These are phyloP conservation scores for Hirudo medicinalis DNA, from an alignment of 1,140 invertebrate species.

Conservation along the genomic window DNA sequence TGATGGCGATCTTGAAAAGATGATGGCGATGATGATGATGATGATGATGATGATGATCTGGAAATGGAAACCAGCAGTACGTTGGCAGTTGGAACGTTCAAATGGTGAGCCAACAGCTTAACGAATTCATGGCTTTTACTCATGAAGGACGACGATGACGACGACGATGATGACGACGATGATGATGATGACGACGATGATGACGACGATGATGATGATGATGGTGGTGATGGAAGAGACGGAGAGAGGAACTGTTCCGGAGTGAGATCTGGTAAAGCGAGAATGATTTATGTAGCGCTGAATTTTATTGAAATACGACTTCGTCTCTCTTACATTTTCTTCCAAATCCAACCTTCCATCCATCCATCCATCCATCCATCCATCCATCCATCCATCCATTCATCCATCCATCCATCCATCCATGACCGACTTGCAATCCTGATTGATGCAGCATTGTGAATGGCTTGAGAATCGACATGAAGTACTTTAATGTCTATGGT, in stretches of 20 bases:
- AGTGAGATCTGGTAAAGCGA: neutral
- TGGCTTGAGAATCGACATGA: slow-evolving; percentile 84
- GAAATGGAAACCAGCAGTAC: neutral
- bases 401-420: neutral
- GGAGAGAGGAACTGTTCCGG: slow-evolving; percentile 1
- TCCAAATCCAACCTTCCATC: too few relatives aligned
- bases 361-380: too few relatives aligned
- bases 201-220: too few relatives aligned
- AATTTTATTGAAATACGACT: too few relatives aligned
- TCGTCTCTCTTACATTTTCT: too few relatives aligned
- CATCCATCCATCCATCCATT: too few relatives aligned
- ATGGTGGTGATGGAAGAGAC: neutral
- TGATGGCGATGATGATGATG: neutral
- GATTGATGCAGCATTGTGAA: slow-evolving; percentile 84
- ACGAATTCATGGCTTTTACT: too few relatives aligned
- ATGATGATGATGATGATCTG: slow-evolving; percentile 1
- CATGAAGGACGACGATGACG: neutral
- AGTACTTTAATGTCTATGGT: slow-evolving; percentile 83
- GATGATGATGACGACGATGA: neutral
- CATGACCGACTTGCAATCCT: slow-evolving; percentile 54
- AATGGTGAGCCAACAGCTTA: too few relatives aligned
- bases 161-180: neutral
- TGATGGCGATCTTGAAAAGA: neutral
- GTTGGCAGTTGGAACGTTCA: neutral
- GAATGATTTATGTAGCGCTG: neutral